Evolutionary conservation across 2,113 vertebrate species (phyloP).

Genomic region (Rhagologus leucostigma): DNA sequence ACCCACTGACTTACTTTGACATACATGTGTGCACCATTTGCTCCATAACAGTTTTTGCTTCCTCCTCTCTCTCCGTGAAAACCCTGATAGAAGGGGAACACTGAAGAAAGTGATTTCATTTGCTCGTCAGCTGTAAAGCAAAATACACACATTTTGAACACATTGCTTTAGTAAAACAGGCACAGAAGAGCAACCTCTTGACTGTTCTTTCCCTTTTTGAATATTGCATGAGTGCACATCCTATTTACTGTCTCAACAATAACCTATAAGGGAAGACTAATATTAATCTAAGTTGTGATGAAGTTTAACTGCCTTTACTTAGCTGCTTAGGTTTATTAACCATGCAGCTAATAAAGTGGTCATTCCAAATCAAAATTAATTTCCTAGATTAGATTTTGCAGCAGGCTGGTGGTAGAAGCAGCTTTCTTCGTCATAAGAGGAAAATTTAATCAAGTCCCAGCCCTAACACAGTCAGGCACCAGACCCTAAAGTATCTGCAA

Average conservation of each 20-base stretch:
- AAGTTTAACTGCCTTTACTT: background rate
- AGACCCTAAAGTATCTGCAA: background rate
- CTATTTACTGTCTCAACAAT: background rate
- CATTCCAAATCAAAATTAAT: background rate
- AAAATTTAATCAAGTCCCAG: background rate
- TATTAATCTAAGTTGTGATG: background rate
- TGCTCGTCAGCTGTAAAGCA: constrained; percentile 77
- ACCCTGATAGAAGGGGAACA: constrained; percentile 79
- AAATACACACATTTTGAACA: background rate
- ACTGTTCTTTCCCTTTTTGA: background rate
- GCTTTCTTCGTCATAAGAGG: background rate
- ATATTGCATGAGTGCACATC: background rate
- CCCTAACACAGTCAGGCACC: background rate
- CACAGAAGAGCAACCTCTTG: background rate
- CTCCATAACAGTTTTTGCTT: constrained; percentile 87
- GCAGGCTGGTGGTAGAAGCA: background rate
- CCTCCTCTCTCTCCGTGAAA: constrained; percentile 77
- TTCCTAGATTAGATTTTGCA: background rate
- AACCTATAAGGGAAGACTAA: background rate
- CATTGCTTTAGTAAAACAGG: background rate
- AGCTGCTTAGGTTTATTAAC: background rate
- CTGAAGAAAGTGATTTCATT: constrained; percentile 82
- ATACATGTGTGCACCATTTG: constrained; percentile 70
- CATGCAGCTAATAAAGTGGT: background rate
- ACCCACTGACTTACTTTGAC: constrained; percentile 74